Evolutionary conservation across 1,140 invertebrate species (phyloP), one percentile per base, ranked within the genome.

Genomic region (Thalassaphorura encarpata): DNA sequence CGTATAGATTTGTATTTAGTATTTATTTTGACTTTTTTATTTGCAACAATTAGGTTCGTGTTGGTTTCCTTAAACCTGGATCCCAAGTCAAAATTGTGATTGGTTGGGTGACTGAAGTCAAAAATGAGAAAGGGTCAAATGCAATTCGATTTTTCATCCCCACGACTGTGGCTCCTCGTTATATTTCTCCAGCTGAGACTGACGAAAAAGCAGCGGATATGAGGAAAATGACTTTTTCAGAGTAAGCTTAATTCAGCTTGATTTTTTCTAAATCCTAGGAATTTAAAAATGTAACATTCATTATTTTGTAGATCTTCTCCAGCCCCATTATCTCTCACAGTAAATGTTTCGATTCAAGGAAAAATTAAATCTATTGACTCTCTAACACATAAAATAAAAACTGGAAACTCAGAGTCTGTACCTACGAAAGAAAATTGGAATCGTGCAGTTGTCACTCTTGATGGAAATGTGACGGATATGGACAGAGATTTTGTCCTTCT

Each of bases 101-200:
- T 45, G 76, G 72, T 4, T 76, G 76, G 51, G 70, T 75, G 6
- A 67, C 72, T 2, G 75, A 77, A 58, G 64, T 76, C 23, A 70
- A 72, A 52, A 70, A 74, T 21, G 71, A 74, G 23, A 68, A 67
- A 26, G 71, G 46, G 8, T 52, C 56, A 13, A 56, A 70, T 47
- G 60, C 69, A 11, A 69, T 76, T 41, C 66, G 64, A 31, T 76
- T 76, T 59, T 62, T 60, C 29, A 52, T 76, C 11, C 74, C 74
- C 5, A 67, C 67, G 0, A 65, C 67, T 1, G 56, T 68, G 23
- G 63, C 67, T n/a, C 67, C 67, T 1, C 61, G 65, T 23, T 68
- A 68, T 48, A 49, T 67, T 36, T 64, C 67, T 16, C 1, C 28
- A 18, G 50, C 23, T 47, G 63, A 63, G 15, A 55, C 31, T 16